Evolutionary conservation across 2,113 vertebrate species (phyloP), one percentile per base, ranked within the genome.

Genomic region (Macaca mulatta): DNA sequence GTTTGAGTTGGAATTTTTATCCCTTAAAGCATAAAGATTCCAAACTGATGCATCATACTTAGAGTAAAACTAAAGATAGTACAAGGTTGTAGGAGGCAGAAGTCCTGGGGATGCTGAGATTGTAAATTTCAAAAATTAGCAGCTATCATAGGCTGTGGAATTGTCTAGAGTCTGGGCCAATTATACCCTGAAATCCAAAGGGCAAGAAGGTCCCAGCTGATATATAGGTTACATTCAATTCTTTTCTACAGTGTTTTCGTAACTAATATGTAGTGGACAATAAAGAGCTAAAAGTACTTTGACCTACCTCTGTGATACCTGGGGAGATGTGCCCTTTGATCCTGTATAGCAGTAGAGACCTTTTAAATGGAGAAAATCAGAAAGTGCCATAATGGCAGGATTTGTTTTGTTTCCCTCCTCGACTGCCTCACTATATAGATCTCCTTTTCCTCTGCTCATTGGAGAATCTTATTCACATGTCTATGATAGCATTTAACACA

Each of bases 161-260:
- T 79, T 59, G 17, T 90, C 84, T 90, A 38, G 52, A 59, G 38
- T 79, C 52, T 67, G 30, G 17, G 22, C 38, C 86, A 90, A 89
- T 90, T 96, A 90, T 43, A 78, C 20, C 57, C 57, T 94, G 94
- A 90, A 90, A 96, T 90, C 59, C 43, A 92, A 90, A 90, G 59
- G 52, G 38, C 80, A 79, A 50, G 69, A 90, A 93, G 38, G 38
- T 22, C n/a, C 12, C 32, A 52, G 20, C 84, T 82, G 59, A 93
- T 50, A 72, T 5, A 64, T 50, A 79, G 74, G 22, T 61, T 88
- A 13, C 59, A 48, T 67, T 90, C 67, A 57, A 55, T 64, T 67
- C 43, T 78, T 90, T 94, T 27, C 59, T 67, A 92, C 17, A 45
- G 57, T 72, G 48, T 32, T 89, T 96, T 43, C 35, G 16, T 90